These are phyloP conservation scores for Agonopterix alstromeriana DNA, from an alignment of 2,888 invertebrate genomes.

Conservation along the genomic window DNA sequence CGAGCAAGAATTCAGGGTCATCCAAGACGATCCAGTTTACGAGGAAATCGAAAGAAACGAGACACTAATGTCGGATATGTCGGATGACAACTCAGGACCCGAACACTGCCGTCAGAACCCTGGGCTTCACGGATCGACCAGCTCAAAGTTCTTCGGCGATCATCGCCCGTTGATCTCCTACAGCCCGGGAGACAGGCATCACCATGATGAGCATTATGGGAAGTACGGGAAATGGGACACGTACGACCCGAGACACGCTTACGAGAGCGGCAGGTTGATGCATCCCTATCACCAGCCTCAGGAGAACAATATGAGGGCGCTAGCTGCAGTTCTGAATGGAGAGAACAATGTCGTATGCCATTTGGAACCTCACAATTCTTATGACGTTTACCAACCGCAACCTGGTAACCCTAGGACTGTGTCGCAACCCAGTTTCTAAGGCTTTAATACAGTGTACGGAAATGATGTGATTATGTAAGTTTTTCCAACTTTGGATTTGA, in stretches of 20 bases:
- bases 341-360: conserved; percentile 92
- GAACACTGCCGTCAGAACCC: conserved; percentile 83
- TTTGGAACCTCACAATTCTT: conserved; percentile 82
- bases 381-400: conserved; percentile 66
- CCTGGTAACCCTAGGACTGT: conserved; percentile 66
- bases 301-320: conserved; percentile 75
- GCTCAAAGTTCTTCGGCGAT: conserved; percentile 87
- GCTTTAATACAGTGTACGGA: conserved; percentile 18
- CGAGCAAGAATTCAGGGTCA: conserved; percentile 74
- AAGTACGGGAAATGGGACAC: conserved; percentile 74
- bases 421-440: conserved; percentile 69
- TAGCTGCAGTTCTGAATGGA: conserved; percentile 89
- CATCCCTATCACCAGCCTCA: conserved; percentile 74
- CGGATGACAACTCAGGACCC: conserved; percentile 80
- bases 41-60: conserved; percentile 87
- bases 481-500: conserved; percentile 14
- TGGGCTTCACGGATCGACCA: conserved; percentile 70
- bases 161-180: conserved; percentile 88
- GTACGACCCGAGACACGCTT: conserved; percentile 62
- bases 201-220: conserved; percentile 67
- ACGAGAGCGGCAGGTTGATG: conserved; percentile 70
- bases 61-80: conserved; percentile 85
- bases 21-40: conserved; percentile 87
- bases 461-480: conserved; percentile 12
- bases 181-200: conserved; percentile 80